Base-by-base conservation (phyloP, 2,888 invertebrate genomes). In the Troides aeacus region DNA sequence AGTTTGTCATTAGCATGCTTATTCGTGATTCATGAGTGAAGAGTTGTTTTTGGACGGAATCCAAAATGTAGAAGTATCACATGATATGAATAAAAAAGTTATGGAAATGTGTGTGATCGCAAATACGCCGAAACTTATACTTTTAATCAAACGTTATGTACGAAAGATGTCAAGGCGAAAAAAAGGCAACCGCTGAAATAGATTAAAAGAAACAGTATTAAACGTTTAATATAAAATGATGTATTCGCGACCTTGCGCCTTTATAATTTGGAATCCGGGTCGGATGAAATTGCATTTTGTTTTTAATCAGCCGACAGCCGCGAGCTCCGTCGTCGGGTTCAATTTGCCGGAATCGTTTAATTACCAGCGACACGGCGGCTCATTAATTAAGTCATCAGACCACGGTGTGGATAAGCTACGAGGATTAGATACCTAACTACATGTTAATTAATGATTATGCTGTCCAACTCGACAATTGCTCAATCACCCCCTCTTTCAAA, bases 381-480 rank as follows among this genome's bases (percentile, higher is more conserved):
- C 89, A 91, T 92, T 92, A 91, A 92, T 92, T 90, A 90, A 91
- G 88, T 86, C 89, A 90, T 91, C 90, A 90, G 90, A 86, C 86
- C 86, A 17, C 81, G 80, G 82, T 81, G 84, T 81, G 80, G 83
- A 84, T 83, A 83, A 84, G 81, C 81, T 80, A 76, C 74, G 76
- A 74, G 83, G 84, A 87, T 89, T 86, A 89, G 84, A 85, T 81
- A 84, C 84, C 81, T 77, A 85, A 84, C 83, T 84, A 81, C 80
- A 80, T 81, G 78, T 83, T 87, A 87, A 87, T 87, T 78, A 84
- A 84, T 81, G 83, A 84, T 87, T 83, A 86, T 81, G 81, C 78
- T 76, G 79, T 79, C 74, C 72, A 65, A 73, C 73, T 72, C 74
- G 71, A 73, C 73, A 74, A 64, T 66, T 72, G 73, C 69, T 61